A percentile compares a stretch with the other conserved stretches of the same genome.
These are phyloP conservation scores for Sphaeridia pumilis DNA, from an alignment of 2,888 invertebrate species.

Conservation along the genomic window DNA sequence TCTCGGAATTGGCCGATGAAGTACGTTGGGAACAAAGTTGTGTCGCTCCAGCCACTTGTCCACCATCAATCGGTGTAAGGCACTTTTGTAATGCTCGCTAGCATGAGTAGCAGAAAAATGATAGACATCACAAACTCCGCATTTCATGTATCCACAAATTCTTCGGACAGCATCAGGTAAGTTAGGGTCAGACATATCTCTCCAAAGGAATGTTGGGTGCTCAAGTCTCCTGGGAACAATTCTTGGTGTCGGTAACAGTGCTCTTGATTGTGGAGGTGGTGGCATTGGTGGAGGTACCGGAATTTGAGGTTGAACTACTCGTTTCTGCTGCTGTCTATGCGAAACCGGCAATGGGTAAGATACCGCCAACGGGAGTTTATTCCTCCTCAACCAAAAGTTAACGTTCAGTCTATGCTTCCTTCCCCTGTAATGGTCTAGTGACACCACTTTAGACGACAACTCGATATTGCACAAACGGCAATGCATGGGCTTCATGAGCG, in stretches of 20 bases:
- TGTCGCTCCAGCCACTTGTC: neutral
- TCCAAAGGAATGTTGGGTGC: constrained; percentile 6
- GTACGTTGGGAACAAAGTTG: neutral
- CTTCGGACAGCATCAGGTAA: neutral
- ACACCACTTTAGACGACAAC: constrained; percentile 3
- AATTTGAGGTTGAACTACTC: neutral
- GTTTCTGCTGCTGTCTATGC: neutral
- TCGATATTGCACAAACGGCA: constrained; percentile 2
- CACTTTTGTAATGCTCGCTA: neutral
- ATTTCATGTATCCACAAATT: neutral
- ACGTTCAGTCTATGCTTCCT: neutral
- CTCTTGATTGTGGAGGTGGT: no score
- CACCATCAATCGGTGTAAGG: neutral
- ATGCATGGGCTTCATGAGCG: neutral
- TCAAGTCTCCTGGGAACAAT: no score
- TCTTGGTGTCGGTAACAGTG: no score
- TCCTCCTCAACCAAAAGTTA: constrained; percentile 1
- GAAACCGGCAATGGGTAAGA: neutral
- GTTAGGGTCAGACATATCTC: neutral
- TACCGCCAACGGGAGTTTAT: neutral
- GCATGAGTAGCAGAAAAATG: constrained; percentile 6
- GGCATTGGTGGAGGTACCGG: no score
- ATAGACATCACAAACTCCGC: neutral
- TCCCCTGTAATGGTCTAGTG: constrained; percentile 4
- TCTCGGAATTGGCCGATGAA: neutral